Percentiles rank a stretch among this genome's conserved stretches.
Evolutionary conservation across 2,113 vertebrate genomes (phyloP).

Genomic region (Sylvietta virens): DNA sequence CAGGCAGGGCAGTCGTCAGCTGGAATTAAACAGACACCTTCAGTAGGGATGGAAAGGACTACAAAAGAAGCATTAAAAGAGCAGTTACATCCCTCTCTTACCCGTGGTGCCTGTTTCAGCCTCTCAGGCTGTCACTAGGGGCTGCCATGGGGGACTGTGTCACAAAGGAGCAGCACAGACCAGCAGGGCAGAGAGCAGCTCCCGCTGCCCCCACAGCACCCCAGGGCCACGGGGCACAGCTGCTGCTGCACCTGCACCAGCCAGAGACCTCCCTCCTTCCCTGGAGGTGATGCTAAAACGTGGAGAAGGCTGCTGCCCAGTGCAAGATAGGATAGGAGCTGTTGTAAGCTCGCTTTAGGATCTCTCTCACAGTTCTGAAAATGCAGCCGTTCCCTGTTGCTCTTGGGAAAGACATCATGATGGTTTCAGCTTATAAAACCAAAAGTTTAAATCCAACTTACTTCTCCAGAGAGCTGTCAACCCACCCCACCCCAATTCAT

Average conservation of each 20-base stretch:
- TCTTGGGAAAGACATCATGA: background rate
- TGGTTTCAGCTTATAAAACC: background rate
- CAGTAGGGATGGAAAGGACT: background rate
- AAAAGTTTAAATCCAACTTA: background rate
- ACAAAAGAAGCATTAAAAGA: conserved; percentile 15
- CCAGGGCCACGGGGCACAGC: background rate
- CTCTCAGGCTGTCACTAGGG: background rate
- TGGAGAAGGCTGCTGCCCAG: accelerated
- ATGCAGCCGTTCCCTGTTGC: accelerated
- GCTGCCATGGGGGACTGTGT: background rate
- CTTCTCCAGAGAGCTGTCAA: background rate
- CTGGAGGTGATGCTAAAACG: background rate
- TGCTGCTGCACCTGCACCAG: background rate
- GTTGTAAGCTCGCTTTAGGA: background rate
- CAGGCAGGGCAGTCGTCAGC: background rate
- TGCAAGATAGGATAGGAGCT: background rate
- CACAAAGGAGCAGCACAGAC: background rate
- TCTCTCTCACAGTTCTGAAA: background rate
- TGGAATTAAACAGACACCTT: background rate
- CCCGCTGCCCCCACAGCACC: background rate
- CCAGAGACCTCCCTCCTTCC: background rate
- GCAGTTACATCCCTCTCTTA: background rate
- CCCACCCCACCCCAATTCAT: background rate
- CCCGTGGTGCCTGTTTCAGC: background rate
- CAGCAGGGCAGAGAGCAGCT: background rate